A percentile compares a stretch with the other conserved stretches of the same genome.
These are phyloP conservation scores for Anthoscopus minutus DNA, from an alignment of 2,113 vertebrate genomes.

Conservation along the genomic window DNA sequence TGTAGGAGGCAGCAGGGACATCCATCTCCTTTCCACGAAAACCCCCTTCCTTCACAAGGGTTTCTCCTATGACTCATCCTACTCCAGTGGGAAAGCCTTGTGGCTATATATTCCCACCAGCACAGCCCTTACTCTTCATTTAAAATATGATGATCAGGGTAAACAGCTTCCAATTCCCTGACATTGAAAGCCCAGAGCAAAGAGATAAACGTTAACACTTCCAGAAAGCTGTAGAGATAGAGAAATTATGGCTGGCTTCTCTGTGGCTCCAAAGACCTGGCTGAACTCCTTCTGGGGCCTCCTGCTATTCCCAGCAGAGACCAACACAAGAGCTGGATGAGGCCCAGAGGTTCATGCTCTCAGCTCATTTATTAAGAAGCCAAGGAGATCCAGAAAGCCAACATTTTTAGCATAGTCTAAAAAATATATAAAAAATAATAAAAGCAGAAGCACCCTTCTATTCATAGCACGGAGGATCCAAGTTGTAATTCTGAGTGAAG, in stretches of 20 bases:
- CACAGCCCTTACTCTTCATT: not conserved
- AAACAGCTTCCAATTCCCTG: not conserved
- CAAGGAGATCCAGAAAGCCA: not conserved
- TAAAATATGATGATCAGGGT: not conserved
- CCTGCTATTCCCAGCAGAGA: conserved; percentile 10
- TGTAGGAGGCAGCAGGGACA: not conserved
- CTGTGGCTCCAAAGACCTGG: not conserved
- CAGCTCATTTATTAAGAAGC: not conserved
- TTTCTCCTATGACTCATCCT: not conserved
- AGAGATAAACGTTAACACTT: not conserved
- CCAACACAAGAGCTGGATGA: not conserved
- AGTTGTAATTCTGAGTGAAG: conserved; percentile 30
- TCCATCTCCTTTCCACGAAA: not conserved
- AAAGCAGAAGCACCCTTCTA: not conserved
- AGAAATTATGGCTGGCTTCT: not conserved
- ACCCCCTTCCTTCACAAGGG: not conserved
- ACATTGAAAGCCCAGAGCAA: not conserved
- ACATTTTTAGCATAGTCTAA: not conserved
- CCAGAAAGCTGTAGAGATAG: not conserved
- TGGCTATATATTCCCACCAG: not conserved
- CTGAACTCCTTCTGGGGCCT: not conserved
- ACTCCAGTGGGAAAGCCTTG: not conserved
- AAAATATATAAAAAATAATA: not conserved
- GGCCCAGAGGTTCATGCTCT: not conserved
- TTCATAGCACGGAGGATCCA: not conserved